Percentiles rank a stretch among this genome's conserved stretches.
Conservation (phyloP, 2,888 invertebrate genomes). For the Altica lythri region DNA sequence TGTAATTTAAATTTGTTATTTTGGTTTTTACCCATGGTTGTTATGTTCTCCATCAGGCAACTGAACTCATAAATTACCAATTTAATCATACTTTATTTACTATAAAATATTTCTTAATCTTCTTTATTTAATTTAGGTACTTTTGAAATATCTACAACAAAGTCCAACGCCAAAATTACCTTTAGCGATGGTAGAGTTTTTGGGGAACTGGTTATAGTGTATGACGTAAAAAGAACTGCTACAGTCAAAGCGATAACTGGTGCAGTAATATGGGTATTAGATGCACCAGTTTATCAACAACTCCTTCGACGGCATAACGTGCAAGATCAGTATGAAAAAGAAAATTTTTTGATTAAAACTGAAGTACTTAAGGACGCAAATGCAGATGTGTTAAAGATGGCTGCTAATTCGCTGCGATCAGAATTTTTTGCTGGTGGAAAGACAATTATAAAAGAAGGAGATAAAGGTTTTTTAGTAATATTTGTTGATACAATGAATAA, state of each 20-base stretch:
- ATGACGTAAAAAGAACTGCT: conserved; percentile 79
- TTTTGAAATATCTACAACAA: conserved; percentile 77
- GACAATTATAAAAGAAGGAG: conserved; percentile 81
- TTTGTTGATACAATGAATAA: not conserved
- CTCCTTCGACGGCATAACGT: conserved; percentile 87
- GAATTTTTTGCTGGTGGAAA: conserved; percentile 80
- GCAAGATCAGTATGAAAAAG: conserved; percentile 81
- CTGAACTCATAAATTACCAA: too few species aligned
- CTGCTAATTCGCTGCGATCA: conserved; percentile 86
- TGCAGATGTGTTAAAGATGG: conserved; percentile 72
- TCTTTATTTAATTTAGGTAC: conserved; percentile 74
- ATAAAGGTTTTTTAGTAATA: conserved; percentile 60
- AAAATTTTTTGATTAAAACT: conserved; percentile 81
- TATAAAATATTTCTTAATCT: not conserved
- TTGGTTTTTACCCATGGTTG: too few species aligned
- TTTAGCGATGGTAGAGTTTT: conserved; percentile 82
- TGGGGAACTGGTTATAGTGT: conserved; percentile 71
- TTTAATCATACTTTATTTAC: too few species aligned
- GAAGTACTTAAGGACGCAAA: conserved; percentile 75
- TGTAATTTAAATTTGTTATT: too few species aligned
- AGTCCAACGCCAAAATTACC: conserved; percentile 37
- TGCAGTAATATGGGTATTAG: conserved; percentile 86
- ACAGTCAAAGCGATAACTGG: conserved; percentile 81
- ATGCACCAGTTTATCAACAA: conserved; percentile 82
- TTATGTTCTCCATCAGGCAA: too few species aligned